Percentiles rank a stretch among this genome's conserved stretches.
Evolutionary conservation across 2,113 vertebrate genomes (phyloP).

Genomic region (Merops nubicus): DNA sequence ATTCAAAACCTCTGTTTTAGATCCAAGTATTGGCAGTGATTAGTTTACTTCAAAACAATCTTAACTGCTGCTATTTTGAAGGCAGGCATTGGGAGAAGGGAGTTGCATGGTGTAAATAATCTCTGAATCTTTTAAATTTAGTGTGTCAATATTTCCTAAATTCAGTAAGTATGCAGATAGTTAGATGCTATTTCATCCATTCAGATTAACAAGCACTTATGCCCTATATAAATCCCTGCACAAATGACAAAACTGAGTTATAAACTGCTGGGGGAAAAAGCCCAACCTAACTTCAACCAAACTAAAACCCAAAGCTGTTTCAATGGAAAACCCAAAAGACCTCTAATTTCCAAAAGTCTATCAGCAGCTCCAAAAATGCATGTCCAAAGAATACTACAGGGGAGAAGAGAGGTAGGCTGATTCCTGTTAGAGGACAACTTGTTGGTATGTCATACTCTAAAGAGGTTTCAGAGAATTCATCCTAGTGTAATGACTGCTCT

Average conservation of each 20-base stretch:
- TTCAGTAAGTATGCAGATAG: not conserved
- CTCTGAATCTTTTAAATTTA: constrained; percentile 4
- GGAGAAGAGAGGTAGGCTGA: not conserved
- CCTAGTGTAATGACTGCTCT: not conserved
- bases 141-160: constrained; percentile 12
- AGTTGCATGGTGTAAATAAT: not conserved
- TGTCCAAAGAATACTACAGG: not conserved
- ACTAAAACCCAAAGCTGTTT: not conserved
- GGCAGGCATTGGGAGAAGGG: not conserved
- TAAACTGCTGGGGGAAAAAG: not conserved
- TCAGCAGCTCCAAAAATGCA: not conserved
- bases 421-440: constrained; percentile 2
- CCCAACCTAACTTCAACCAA: not conserved
- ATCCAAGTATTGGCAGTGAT: not conserved
- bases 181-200: not conserved
- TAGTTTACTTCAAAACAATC: constrained; percentile 28
- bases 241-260: not conserved
- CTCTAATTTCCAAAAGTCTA: not conserved
- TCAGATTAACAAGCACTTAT: not conserved
- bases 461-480: constrained; percentile 28
- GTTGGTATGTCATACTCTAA: constrained; percentile 4
- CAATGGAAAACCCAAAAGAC: not conserved
- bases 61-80: constrained; percentile 18
- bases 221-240: not conserved
- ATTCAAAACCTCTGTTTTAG: not conserved